Base-by-base conservation (phyloP, 2,797 vertebrate genomes). In the Liasis olivaceus region DNA sequence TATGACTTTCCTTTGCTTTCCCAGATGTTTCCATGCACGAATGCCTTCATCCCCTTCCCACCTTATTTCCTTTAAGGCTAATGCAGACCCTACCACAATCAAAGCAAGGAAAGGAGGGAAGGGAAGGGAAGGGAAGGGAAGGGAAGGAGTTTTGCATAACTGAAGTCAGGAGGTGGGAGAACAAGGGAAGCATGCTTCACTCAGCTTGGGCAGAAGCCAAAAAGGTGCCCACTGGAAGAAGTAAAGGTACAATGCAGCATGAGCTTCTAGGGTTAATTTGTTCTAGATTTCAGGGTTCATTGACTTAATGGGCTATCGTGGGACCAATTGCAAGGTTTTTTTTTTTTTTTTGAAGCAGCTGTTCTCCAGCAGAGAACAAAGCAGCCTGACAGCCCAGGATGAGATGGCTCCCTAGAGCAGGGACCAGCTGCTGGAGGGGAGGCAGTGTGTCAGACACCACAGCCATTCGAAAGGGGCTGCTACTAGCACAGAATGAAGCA, bases 111-210 rank as follows among this genome's bases (percentile, higher is more conserved):
- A 63, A 60, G 24, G 0, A 4, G 1, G 1, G 8, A 28, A 26
- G 0, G 24, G 24, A 9, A 26, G 0, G 62, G 62, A 1, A 64
- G 11, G 2, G 62, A 1, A 11, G 26, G 8, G 0, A 11, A 3
- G 8, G 26, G 11, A 12, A 63, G 24, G 24, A 3, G 9, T 72
- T 51, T 36, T 36, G 66, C 17, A 7, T 36, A 72, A 17, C 31
- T 36, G n/a, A 36, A 72, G 3, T 72, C 69, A 72, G 31, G 36
- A 72, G n/a, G 31, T 66, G 31, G n/a, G 47, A 51, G 47, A 72
- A 72, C 31, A 72, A 15, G 69, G 15, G 17, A 17, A 36, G 6
- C 5, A 72, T 42, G 31, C 69, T 77, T 72, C 69, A 77, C 47
- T 8, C 31, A 77, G 31, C 15, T 8, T 72, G 31, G 36, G 15